phyloP scores from a whole-genome alignment of 35 echinoderm and acorn worm genomes.

The Eucidaris tribuloides region DNA sequence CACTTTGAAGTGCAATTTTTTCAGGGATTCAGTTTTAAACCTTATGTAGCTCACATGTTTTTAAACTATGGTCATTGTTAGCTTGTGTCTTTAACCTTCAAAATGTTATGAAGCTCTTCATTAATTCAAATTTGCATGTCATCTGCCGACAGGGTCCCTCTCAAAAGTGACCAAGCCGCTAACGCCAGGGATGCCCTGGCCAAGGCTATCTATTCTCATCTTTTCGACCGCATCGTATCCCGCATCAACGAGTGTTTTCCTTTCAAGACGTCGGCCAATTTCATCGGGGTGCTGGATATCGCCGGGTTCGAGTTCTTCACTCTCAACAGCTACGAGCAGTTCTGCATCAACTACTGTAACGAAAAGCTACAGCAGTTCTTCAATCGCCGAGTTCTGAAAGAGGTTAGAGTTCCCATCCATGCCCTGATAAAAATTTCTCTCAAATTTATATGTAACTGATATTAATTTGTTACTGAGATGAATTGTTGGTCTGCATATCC shows the following conservation, averaged over 20 bases:
- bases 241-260: slow-evolving; percentile 97
- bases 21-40: no score
- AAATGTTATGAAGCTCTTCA: no score
- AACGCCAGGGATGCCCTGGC: slow-evolving; percentile 89
- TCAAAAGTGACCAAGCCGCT: slow-evolving; percentile 62
- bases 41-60: no score
- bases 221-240: slow-evolving; percentile 88
- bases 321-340: slow-evolving; percentile 98
- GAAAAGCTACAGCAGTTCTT: slow-evolving; percentile 99
- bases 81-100: no score
- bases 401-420: no score
- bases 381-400: slow-evolving; percentile 91
- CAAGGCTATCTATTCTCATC: slow-evolving; percentile 86
- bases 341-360: slow-evolving; percentile 99
- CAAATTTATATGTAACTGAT: neutral
- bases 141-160: slow-evolving; percentile 93
- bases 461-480: no score
- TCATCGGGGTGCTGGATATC: slow-evolving; percentile 94
- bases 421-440: no score
- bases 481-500: no score
- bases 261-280: slow-evolving; percentile 70
- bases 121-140: no score
- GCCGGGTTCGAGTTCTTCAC: slow-evolving; percentile 99
- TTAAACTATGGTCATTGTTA: no score
- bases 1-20: no score